Base-by-base conservation (phyloP, 2,113 vertebrate genomes). In the Tragelaphus scriptus region DNA sequence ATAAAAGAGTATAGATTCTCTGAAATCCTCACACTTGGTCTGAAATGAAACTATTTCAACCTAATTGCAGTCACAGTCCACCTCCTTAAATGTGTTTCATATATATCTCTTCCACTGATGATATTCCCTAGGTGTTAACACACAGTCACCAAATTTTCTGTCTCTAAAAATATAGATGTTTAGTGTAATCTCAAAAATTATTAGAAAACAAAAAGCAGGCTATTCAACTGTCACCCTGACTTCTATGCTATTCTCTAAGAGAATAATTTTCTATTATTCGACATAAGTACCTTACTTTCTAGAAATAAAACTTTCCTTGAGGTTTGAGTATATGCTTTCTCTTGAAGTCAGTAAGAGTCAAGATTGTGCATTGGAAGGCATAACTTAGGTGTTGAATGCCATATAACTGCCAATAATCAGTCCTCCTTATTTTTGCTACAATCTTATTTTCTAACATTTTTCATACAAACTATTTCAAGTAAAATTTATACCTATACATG, bases 261-360 rank as follows among this genome's bases (percentile, higher is more conserved):
- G 77, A 96, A 95, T 92, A 92, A 86, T 91, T 95, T 97, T 95
- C 49, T 92, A 58, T 97, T 91, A 95, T 97, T 93, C 91, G 49
- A 25, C 82, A 86, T 65, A 93, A 79, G 6, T 63, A 28, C 94
- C 68, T 93, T 91, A 81, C 81, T 86, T 28, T 30, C 32, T 79
- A 86, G 71, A 89, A 95, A 94, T 96, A 94, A 92, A 92, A 92
- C 19, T 95, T 96, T 90, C 40, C 30, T 59, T 92, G 63, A 90
- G 19, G 28, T 79, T 36, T 79, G 80, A 94, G 21, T 16, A 23
- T 44, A 21, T 36, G 49, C 4, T 82, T 65, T 47, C 15, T 88
- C 56, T 80, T 13, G 28, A 97, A 92, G 56, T 94, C 88, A 95
- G 8, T 53, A 79, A 36, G 47, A 96, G 77, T 85, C 89, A 51